These are phyloP conservation scores for Scolanthus callimorphus DNA, from an alignment of 92 coral and sea anemone species.

Conservation along the genomic window DNA sequence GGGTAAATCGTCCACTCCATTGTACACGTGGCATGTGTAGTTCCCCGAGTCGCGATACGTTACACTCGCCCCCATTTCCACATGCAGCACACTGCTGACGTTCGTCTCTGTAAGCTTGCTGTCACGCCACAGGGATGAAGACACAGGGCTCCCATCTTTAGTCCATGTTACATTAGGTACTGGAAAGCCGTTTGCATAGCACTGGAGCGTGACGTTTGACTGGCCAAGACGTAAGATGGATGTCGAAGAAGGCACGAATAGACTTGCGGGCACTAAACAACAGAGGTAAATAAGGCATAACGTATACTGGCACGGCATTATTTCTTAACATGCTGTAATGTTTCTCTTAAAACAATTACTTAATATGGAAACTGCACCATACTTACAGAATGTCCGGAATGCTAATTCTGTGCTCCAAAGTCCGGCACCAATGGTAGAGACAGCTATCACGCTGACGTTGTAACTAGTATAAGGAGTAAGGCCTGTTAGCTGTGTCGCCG, in stretches of 20 bases:
- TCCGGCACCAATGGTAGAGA: slow-evolving; percentile 2
- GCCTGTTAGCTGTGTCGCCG: neutral
- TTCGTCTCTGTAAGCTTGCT: slow-evolving; percentile 8
- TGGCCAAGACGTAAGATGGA: slow-evolving; percentile 7
- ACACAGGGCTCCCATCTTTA: slow-evolving; percentile 1
- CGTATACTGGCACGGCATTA: neutral
- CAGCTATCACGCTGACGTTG: neutral
- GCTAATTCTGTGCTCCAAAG: neutral
- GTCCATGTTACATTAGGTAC: slow-evolving; percentile 43
- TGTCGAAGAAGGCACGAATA: slow-evolving; percentile 1
- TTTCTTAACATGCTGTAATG: neutral
- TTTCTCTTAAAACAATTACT: no score
- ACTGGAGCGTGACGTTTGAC: slow-evolving; percentile 13
- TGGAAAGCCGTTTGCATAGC: slow-evolving; percentile 54
- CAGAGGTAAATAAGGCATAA: neutral
- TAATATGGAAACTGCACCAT: no score
- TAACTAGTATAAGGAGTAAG: neutral
- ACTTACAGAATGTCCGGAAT: slow-evolving; percentile 4
- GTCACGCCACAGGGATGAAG: neutral
- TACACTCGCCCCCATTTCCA: slow-evolving; percentile 31
- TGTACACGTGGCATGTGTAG: slow-evolving; percentile 51
- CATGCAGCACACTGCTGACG: slow-evolving; percentile 31
- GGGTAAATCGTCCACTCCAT: slow-evolving; percentile 1
- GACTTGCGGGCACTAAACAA: slow-evolving; percentile 29
- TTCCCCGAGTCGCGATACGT: slow-evolving; percentile 50